A percentile compares a stretch with the other conserved stretches of the same genome.
These are phyloP conservation scores for Oryzias sinensis DNA, from an alignment of 2,797 vertebrate species.

Conservation along the genomic window DNA sequence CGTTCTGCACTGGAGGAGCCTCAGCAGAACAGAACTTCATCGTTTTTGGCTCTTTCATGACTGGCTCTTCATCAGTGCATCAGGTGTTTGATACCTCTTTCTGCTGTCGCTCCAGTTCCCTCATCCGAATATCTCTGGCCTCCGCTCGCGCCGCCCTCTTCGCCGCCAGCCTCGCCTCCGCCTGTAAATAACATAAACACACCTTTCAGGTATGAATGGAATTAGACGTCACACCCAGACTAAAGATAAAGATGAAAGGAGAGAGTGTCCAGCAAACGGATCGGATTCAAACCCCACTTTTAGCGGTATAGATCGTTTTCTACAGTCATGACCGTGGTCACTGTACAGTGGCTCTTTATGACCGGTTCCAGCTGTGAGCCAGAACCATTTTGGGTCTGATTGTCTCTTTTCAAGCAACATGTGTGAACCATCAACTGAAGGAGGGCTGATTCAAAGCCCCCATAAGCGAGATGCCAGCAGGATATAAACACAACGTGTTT, in stretches of 20 bases:
- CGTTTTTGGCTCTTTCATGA: neutral
- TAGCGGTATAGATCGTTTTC: neutral
- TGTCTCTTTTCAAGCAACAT: constrained; percentile 50
- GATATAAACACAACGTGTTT: constrained; percentile 45
- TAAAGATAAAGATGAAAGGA: constrained; percentile 5
- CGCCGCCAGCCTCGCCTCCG: constrained; percentile 94
- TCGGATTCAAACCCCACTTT: neutral
- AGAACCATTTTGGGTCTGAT: constrained; percentile 21
- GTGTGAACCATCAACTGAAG: constrained; percentile 62
- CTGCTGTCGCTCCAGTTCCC: constrained; percentile 94
- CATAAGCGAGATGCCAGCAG: constrained; percentile 32
- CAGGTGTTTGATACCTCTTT: constrained; percentile 85
- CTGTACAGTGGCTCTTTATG: neutral
- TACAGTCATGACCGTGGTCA: neutral
- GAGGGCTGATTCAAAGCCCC: constrained; percentile 44
- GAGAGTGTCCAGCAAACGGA: neutral
- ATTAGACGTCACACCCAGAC: constrained; percentile 21
- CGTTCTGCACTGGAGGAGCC: too few relatives aligned
- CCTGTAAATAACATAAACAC: constrained; percentile 75
- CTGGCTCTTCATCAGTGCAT: neutral
- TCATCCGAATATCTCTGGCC: constrained; percentile 97
- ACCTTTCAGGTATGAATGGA: constrained; percentile 40
- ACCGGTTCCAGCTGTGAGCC: constrained; percentile 27
- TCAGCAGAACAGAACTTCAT: neutral
- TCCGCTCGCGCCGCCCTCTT: constrained; percentile 96